These are phyloP conservation scores for Fragum sueziense DNA, from an alignment of 2,888 invertebrate genomes.

Conservation along the genomic window DNA sequence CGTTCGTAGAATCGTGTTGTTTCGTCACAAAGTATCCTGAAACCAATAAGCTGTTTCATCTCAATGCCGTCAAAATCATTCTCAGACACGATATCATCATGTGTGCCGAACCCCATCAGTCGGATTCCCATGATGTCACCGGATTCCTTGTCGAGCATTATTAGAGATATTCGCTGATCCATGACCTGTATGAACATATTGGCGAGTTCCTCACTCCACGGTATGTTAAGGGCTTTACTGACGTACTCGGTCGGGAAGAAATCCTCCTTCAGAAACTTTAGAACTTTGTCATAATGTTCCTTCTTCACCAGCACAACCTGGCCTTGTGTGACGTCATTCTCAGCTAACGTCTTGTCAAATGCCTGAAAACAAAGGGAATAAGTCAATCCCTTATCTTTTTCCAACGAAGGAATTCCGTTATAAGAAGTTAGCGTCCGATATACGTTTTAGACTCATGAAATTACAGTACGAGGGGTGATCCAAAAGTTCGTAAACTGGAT, in stretches of 20 bases:
- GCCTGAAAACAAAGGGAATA: no score
- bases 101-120: background rate
- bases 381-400: no score
- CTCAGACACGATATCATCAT: background rate
- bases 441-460: no score
- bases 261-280: background rate
- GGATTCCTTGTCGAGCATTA: conserved; percentile 24
- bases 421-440: no score
- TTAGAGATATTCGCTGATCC: conserved; percentile 25
- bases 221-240: conserved; percentile 4
- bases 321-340: background rate
- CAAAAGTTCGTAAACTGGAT: no score
- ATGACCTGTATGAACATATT: conserved; percentile 5
- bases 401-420: no score
- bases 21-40: background rate
- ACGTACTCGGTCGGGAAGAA: background rate
- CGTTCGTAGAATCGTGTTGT: conserved; percentile 23
- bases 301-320: background rate
- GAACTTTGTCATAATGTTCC: background rate
- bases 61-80: background rate
- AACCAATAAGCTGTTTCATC: background rate
- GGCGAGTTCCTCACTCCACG: conserved; percentile 1
- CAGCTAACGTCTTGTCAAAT: background rate
- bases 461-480: no score
- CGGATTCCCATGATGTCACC: conserved; percentile 39